phyloP scores from a whole-genome alignment of 2,797 vertebrate genomes.

The Leptoclinus maculatus region DNA sequence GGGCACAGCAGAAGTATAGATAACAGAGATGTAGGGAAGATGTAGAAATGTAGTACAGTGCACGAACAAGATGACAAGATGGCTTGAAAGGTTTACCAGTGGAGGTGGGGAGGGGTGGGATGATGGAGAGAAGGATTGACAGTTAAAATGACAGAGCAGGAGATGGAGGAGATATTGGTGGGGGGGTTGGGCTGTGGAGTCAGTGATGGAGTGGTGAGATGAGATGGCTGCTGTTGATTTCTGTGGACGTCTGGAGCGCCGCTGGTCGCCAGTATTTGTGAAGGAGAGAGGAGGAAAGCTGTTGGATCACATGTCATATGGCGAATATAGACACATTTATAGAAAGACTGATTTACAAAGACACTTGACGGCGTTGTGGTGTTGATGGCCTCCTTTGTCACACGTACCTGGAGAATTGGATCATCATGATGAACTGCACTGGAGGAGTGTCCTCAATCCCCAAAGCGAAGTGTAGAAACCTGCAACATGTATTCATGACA shows the following conservation, averaged over 20 bases:
- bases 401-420: slow-evolving; percentile 38
- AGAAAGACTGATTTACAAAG: slow-evolving; percentile 35
- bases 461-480: slow-evolving; percentile 55
- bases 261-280: slow-evolving; percentile 1
- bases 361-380: background rate
- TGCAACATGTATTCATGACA: slow-evolving; percentile 61
- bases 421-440: slow-evolving; percentile 34
- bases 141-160: slow-evolving; percentile 54
- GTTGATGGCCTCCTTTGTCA: slow-evolving; percentile 31
- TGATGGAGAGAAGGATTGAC: slow-evolving; percentile 53
- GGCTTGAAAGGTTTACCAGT: slow-evolving; percentile 40
- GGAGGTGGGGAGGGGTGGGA: slow-evolving; percentile 8
- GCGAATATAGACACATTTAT: background rate
- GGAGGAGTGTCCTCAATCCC: slow-evolving; percentile 45
- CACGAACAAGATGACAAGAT: slow-evolving; percentile 31
- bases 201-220: slow-evolving; percentile 43
- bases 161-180: slow-evolving; percentile 43
- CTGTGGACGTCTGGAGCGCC: background rate
- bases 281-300: slow-evolving; percentile 1
- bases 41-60: slow-evolving; percentile 11
- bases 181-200: background rate
- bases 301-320: background rate
- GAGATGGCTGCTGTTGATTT: slow-evolving; percentile 42
- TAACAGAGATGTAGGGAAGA: background rate
- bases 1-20: slow-evolving; percentile 8